A percentile compares a stretch with the other conserved stretches of the same genome.
Conservation (phyloP, 23 tunicate species). For the Ascidia mentula region DNA sequence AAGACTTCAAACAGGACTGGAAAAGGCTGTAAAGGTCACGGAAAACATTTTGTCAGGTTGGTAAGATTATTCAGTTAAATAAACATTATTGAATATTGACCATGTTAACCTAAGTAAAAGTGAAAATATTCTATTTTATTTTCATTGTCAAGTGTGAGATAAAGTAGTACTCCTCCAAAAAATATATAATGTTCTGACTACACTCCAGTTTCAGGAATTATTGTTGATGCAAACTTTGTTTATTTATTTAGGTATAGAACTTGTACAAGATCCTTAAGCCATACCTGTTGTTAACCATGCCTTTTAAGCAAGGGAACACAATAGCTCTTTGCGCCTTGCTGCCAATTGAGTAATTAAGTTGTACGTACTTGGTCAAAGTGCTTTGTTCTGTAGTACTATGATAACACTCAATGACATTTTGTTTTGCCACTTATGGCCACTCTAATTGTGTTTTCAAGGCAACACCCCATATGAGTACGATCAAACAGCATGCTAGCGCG, state of each 20-base stretch:
- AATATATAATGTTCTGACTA: neutral
- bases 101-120: too few relatives aligned
- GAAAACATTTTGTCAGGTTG: conserved; percentile 60
- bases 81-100: too few relatives aligned
- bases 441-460: conserved; percentile 12
- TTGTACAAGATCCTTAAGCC: too few relatives aligned
- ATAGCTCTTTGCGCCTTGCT: neutral
- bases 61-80: neutral
- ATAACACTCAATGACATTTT: conserved; percentile 8
- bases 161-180: neutral
- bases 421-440: conserved; percentile 9
- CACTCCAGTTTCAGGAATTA: neutral
- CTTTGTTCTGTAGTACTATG: neutral
- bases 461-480: neutral
- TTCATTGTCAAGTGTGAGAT: too few relatives aligned
- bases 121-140: too few relatives aligned
- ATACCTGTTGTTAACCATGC: too few relatives aligned
- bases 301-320: neutral
- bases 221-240: neutral
- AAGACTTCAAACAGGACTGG: conserved; percentile 51
- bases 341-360: conserved; percentile 10
- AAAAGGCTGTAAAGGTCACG: conserved; percentile 35
- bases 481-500: conserved; percentile 3
- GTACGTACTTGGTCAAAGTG: neutral
- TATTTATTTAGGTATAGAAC: too few relatives aligned